phyloP scores from a whole-genome alignment of 2,797 vertebrate species.

The Psittacula derbiana region DNA sequence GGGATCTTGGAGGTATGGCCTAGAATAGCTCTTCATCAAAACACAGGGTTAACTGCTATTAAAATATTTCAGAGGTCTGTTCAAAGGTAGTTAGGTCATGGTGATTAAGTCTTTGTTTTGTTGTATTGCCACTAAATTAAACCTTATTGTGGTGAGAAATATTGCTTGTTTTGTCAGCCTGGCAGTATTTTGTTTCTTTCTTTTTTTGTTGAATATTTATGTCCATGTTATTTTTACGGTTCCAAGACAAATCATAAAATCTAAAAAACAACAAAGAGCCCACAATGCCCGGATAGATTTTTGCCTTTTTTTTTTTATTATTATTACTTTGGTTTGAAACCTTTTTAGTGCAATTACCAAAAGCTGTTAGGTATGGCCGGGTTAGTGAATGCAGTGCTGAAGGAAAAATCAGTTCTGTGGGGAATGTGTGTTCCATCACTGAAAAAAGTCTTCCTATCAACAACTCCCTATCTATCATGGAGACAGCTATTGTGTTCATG shows the following conservation, averaged over 20 bases:
- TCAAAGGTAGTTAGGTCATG: neutral
- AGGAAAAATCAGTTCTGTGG: neutral
- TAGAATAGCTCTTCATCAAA: neutral
- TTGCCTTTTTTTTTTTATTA: neutral
- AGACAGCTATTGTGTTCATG: neutral
- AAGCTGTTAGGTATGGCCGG: neutral
- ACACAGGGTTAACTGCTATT: neutral
- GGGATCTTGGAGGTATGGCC: neutral
- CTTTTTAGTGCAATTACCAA: slow-evolving; percentile 26
- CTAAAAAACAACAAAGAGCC: neutral
- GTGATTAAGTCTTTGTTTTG: neutral
- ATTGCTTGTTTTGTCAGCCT: neutral
- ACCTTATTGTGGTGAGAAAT: neutral
- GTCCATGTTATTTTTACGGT: neutral
- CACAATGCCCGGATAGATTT: neutral
- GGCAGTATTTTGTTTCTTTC: neutral
- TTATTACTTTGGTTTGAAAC: neutral
- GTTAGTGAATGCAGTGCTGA: neutral
- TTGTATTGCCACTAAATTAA: neutral
- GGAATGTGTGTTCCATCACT: neutral
- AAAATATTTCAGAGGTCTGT: neutral
- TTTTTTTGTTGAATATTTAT: neutral
- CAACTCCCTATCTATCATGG: neutral
- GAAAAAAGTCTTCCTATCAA: slow-evolving; percentile 11
- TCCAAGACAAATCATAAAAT: neutral